Percentiles rank a stretch among this genome's conserved stretches.
phyloP scores from a whole-genome alignment of 2,888 invertebrate genomes.

The Synergus laeviventris region DNA sequence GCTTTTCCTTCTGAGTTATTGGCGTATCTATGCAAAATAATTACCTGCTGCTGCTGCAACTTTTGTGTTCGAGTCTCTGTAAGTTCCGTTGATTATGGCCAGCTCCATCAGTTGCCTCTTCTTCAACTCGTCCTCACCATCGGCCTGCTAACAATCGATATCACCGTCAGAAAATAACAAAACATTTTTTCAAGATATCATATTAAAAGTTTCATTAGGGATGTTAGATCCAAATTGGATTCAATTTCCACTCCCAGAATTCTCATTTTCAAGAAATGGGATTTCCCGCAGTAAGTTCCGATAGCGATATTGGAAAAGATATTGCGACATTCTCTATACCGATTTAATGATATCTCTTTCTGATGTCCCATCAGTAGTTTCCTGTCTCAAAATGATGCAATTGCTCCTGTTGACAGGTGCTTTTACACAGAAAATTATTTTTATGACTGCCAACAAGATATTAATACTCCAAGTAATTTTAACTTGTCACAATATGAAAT shows the following conservation, averaged over 20 bases:
- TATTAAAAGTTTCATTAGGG: neutral
- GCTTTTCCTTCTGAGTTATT: neutral
- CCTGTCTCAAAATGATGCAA: neutral
- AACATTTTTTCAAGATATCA: neutral
- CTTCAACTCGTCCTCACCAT: constrained; percentile 99
- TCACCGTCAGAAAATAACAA: constrained; percentile 66
- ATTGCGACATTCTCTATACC: neutral
- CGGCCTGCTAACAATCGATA: constrained; percentile 87
- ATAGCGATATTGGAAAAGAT: no score
- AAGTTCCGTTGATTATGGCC: constrained; percentile 99
- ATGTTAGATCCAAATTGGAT: no score
- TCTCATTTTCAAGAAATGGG: no score
- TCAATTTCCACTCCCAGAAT: no score
- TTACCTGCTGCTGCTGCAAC: constrained; percentile 90
- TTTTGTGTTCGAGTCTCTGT: constrained; percentile 96
- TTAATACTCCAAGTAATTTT: constrained; percentile 20
- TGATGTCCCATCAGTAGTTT: neutral
- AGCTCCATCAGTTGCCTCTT: constrained; percentile 99
- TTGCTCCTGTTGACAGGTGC: neutral
- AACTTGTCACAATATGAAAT: constrained; percentile 27
- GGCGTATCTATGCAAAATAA: constrained; percentile 42
- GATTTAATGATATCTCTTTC: no score
- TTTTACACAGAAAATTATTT: neutral
- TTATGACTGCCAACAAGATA: neutral
- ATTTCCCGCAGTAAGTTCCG: no score